Evolutionary conservation across 2,888 invertebrate species (phyloP), one percentile per base, ranked within the genome.

Genomic region (Zhengitettix transpicula): DNA sequence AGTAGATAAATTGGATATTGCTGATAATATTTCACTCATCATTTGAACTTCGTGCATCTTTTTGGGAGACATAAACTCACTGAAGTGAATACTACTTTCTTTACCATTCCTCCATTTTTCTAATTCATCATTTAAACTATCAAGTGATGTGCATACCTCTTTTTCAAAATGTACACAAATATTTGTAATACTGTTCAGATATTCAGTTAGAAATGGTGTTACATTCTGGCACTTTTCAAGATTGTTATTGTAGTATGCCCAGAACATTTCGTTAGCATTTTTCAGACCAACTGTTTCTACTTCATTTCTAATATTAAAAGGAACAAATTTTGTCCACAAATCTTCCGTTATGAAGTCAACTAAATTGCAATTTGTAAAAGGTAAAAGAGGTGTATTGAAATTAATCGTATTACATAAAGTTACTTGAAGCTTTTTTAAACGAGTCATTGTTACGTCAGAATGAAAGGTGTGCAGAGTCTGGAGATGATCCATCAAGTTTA

Each of bases 21-120:
- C 75, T 1, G 81, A 77, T 0, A 83, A 77, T 1, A 86, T 71
- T 0, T 74, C 73, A 0, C 85, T 83, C 72, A 85, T 79, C 14
- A 78, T 74, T 70, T 84, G 80, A 59, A 84, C 84, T 78, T 92
- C 92, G 70, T 92, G 87, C 53, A 82, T 81, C 68, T 92, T 92
- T 71, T 92, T 92, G 56, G 77, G 76, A 5, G 79, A 83, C 87
- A 90, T 89, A 67, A 88, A 61, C 15, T 52, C 28, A 14, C 44
- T 52, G 5, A 56, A 3, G 9, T 41, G 15, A 8, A 55, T 10
- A 41, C 17, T n/a, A 16, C 41, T 52, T 5, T 42, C 10, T 40
- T 16, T 10, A 5, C 40, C 40, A 42, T 17, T 40, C 10, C 51
- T 54, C 56, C 52, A 47, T 16, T 1, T 15, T 41, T 12, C n/a